A percentile compares a stretch with the other conserved stretches of the same genome.
phyloP scores from a whole-genome alignment of 2,113 vertebrate species.

The Tyrannus savana region DNA sequence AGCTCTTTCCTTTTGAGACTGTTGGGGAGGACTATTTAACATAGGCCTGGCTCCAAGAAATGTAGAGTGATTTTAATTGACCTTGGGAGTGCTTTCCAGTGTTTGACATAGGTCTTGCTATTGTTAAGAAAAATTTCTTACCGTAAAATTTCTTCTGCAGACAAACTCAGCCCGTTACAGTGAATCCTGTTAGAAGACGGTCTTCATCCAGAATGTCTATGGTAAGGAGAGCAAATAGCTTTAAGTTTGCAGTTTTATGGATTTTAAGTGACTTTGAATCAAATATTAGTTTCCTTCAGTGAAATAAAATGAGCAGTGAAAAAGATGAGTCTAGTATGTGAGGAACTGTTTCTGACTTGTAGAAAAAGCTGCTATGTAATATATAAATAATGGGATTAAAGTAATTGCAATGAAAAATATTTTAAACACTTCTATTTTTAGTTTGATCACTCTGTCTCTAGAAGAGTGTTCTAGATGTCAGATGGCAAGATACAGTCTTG shows the following conservation, averaged over 20 bases:
- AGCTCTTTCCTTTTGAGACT: background rate
- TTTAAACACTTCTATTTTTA: background rate
- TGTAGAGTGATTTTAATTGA: background rate
- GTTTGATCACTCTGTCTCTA: background rate
- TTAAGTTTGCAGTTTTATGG: background rate
- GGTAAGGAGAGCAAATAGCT: slow-evolving; percentile 76
- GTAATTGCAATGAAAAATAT: background rate
- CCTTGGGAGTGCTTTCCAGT: background rate
- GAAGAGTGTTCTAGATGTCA: background rate
- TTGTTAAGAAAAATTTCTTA: background rate
- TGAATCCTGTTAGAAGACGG: slow-evolving; percentile 89
- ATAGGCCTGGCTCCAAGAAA: background rate
- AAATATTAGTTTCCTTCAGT: background rate
- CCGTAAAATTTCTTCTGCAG: slow-evolving; percentile 68
- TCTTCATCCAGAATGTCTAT: slow-evolving; percentile 92
- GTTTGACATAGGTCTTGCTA: background rate
- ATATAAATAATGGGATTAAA: background rate
- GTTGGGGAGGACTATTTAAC: background rate
- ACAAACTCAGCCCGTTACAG: slow-evolving; percentile 84
- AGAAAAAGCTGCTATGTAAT: background rate
- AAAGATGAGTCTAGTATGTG: background rate
- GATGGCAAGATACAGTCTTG: background rate
- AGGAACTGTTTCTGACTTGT: background rate
- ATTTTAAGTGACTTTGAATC: background rate
- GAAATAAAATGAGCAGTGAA: background rate